phyloP scores from a whole-genome alignment of 2,797 vertebrate species.

The Ctenopoma multispine region DNA sequence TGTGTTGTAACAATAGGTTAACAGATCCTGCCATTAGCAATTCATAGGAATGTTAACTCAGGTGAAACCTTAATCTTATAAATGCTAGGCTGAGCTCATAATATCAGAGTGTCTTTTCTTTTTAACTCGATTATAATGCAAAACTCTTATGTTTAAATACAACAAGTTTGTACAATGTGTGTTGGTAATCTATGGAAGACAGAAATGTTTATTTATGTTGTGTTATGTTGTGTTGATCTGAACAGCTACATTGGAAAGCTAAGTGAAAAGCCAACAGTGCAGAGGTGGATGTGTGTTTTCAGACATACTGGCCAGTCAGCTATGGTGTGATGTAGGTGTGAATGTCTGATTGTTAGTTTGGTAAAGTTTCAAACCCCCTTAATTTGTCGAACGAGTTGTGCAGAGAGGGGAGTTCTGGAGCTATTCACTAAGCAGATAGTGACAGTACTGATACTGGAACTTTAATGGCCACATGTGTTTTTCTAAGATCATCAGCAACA shows the following conservation, averaged over 20 bases:
- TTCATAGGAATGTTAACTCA: neutral
- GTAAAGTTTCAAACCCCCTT: no score
- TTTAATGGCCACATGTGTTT: neutral
- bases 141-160: no score
- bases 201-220: no score
- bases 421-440: conserved; percentile 4
- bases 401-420: neutral
- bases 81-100: neutral
- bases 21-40: no score
- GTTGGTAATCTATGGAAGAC: neutral
- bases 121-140: no score
- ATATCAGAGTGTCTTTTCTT: no score
- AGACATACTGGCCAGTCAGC: no score
- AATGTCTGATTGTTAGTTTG: no score
- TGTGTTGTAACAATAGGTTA: neutral
- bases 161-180: neutral
- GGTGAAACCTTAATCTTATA: neutral
- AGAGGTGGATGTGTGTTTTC: neutral
- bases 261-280: neutral
- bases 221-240: no score
- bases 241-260: neutral
- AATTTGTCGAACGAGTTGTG: neutral
- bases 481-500: conserved; percentile 7
- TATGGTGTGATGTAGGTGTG: no score
- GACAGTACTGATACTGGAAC: neutral